phyloP scores from a whole-genome alignment of 1,140 invertebrate species.

The Drosophila subobscura region DNA sequence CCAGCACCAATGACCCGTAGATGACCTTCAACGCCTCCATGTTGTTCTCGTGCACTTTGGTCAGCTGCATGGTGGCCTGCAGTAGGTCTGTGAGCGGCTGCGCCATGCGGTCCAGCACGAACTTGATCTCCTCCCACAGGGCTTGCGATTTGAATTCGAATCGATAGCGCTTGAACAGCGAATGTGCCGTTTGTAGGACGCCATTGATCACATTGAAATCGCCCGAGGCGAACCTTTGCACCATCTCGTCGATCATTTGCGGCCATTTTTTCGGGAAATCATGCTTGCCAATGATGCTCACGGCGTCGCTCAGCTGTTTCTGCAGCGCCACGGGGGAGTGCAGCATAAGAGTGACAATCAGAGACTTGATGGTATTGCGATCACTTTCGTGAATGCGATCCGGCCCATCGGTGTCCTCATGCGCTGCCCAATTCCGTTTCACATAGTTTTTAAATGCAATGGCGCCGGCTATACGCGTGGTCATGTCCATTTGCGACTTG shows the following conservation, averaged over 20 bases:
- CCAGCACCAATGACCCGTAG: conserved; percentile 93
- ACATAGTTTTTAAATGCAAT: conserved; percentile 98
- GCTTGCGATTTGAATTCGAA: conserved; percentile 97
- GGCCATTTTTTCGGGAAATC: conserved; percentile 99
- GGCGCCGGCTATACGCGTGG: conserved; percentile 93
- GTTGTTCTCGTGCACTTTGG: conserved; percentile 91
- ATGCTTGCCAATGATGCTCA: conserved; percentile 96
- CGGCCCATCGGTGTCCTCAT: conserved; percentile 89
- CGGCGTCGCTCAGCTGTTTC: conserved; percentile 97
- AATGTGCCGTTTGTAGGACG: conserved; percentile 96
- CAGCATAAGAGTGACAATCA: conserved; percentile 97
- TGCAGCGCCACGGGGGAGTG: conserved; percentile 95
- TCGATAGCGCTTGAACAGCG: conserved; percentile 97
- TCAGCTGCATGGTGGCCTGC: conserved; percentile 93
- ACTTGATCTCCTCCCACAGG: conserved; percentile 98
- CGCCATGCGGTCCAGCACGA: conserved; percentile 96
- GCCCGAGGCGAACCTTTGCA: conserved; percentile 94
- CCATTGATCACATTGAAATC: conserved; percentile 98
- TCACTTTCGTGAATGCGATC: conserved; percentile 93
- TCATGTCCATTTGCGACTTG: conserved; percentile 90
- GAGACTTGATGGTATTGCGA: conserved; percentile 90
- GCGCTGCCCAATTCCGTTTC: conserved; percentile 93
- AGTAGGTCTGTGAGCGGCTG: conserved; percentile 96
- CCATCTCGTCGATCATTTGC: conserved; percentile 94
- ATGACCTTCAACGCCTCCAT: conserved; percentile 92